phyloP scores from a whole-genome alignment of 2,888 invertebrate genomes.

The Lepidocyrtinus sp. region DNA sequence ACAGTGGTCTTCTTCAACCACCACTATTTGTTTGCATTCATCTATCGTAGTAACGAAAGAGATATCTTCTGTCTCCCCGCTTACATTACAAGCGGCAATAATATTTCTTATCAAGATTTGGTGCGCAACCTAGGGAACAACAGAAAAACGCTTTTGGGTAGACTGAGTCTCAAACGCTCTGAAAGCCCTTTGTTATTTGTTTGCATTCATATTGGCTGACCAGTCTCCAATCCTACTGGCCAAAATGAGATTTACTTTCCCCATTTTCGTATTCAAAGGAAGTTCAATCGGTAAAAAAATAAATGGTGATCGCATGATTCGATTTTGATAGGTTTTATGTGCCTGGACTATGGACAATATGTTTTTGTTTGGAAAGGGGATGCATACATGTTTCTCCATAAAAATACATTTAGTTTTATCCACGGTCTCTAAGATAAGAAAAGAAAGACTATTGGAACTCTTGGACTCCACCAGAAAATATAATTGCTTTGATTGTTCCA shows the following conservation, averaged over 20 bases:
- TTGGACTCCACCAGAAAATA: background rate
- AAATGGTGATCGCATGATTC: constrained; percentile 49
- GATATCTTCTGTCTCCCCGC: constrained; percentile 7
- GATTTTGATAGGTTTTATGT: constrained; percentile 44
- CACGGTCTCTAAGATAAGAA: background rate
- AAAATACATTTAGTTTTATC: background rate
- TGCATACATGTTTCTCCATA: background rate
- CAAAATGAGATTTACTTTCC: background rate
- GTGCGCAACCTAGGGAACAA: constrained; percentile 11
- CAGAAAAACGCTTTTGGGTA: background rate
- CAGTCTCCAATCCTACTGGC: background rate
- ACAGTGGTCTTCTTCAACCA: constrained; percentile 1
- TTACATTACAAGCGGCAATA: constrained; percentile 23
- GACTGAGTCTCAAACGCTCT: background rate
- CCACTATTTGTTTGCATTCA: constrained; percentile 12
- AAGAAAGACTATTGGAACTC: background rate
- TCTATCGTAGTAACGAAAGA: constrained; percentile 27
- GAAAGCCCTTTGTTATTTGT: background rate
- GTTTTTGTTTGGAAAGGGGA: too few relatives aligned
- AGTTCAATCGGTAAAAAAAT: constrained; percentile 15
- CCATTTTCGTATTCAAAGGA: constrained; percentile 33
- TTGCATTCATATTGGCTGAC: background rate
- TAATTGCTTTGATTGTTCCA: background rate
- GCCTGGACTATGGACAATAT: too few relatives aligned
- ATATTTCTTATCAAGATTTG: constrained; percentile 55